Conservation (phyloP, 1,140 invertebrate genomes). For the Lineus longissimus region DNA sequence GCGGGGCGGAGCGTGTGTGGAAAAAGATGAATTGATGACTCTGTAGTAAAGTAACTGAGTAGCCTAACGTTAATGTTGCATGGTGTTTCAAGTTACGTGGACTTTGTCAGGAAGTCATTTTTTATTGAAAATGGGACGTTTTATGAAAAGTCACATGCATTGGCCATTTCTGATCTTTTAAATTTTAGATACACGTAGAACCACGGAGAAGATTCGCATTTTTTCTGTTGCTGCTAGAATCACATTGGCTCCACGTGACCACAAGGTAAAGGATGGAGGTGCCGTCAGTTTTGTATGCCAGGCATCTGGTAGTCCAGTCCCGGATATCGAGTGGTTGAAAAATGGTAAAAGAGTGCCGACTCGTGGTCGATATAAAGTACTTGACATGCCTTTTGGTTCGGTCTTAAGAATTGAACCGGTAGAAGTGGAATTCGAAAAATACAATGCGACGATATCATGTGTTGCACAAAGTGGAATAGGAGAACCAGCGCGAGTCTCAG, state of each 20-base stretch:
- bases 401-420: background rate
- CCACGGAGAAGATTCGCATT: too few species aligned
- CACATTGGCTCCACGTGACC: background rate
- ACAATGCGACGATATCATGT: background rate
- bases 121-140: too few species aligned
- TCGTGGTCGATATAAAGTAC: background rate
- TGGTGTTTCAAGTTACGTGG: too few species aligned
- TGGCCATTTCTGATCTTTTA: too few species aligned
- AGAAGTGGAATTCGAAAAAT: background rate
- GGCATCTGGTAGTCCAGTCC: background rate
- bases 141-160: too few species aligned
- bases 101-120: too few species aligned
- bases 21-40: too few species aligned
- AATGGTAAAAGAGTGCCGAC: background rate
- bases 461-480: background rate
- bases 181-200: too few species aligned
- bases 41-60: too few species aligned
- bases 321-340: background rate
- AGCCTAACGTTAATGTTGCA: too few species aligned
- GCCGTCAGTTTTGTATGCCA: background rate
- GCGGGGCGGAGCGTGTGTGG: too few species aligned
- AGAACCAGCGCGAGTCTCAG: background rate
- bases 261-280: background rate
- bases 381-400: constrained; percentile 6
- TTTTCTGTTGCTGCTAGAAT: too few species aligned